Base-by-base conservation (phyloP, 2,888 invertebrate species). In the Dorcus parallelipipedus region DNA sequence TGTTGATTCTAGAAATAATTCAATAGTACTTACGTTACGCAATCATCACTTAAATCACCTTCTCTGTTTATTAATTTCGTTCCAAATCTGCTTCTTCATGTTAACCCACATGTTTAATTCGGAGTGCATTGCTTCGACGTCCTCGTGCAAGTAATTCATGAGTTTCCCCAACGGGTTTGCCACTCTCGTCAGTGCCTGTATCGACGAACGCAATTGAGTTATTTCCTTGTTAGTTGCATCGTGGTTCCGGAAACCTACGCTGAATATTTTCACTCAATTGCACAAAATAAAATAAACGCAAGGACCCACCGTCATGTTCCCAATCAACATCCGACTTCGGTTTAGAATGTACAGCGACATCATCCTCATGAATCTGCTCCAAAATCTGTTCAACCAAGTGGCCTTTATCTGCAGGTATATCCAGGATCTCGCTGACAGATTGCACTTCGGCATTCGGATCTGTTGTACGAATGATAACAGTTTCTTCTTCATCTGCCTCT, bases 101-200 rank as follows among this genome's bases (percentile, higher is more conserved):
- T 84, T 84, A 52, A 85, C 84, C 96, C 97, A 98, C 73, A 89
- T 88, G 58, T 88, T 85, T 48, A 96, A 78, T 78, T 99, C 98
- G 68, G 90, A 87, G 62, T 95, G 89, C 97, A 99, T 98, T 3
- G 94, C 89, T 77, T 99, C 97, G 26, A 97, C 87, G 76, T 99
- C 97, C 79, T 99, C 98, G 75, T 97, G 95, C 60, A 97, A 84
- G 72, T 93, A 97, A 79, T 97, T 97, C 77, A 98, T 84, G 54
- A 97, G 81, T 79, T 96, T 95, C 2, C 97, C 96, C 54, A 99
- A 79, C 0, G 98, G 98, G 82, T 95, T 95, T 0, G 95, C 91
- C 9, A 91, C 89, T 70, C 92, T 86, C 0, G 97, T 96, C 49
- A 97, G 76, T 9, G 87, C 87, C 80, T 98, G 98, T 65, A 99